Base-by-base conservation (phyloP, 2,888 invertebrate species). In the Lasius fuliginosus region DNA sequence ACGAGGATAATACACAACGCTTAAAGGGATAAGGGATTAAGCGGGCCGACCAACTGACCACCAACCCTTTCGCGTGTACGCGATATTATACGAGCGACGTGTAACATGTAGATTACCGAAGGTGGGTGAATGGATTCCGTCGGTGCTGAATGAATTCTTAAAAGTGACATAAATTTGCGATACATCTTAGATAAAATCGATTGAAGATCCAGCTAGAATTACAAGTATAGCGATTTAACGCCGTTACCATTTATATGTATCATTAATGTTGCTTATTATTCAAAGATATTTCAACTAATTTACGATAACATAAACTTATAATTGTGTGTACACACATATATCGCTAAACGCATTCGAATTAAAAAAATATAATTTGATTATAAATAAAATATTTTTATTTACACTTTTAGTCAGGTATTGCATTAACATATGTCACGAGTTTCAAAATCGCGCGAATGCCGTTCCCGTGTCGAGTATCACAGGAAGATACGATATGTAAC, bases 11-110 rank as follows among this genome's bases (percentile, higher is more conserved):
- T 95, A 94, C 94, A 95, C 94, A 94, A 94, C 94, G 94, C 93
- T 94, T 94, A 94, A 93, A 94, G 92, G 94, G 94, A 94, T 94
- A 95, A 94, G 89, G 94, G 94, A 95, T 95, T 95, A 94, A 95
- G 93, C 91, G 89, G 87, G 85, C 93, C 83, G 73, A 68, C 84
- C 86, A 83, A 85, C 89, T 86, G 89, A 89, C 91, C 89, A 90
- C 90, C 85, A 84, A 90, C 87, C 84, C 90, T 86, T 81, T 81
- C 83, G 73, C 73, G 68, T 71, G 53, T 84, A 84, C 40, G 64
- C 60, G 58, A 75, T 75, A 68, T 85, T 71, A 71, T 71, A 69
- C 73, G 64, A 69, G 67, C 73, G 69, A 84, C 64, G 23, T 65
- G 74, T 58, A 83, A 68, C 56, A 33, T 84, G 69, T 85, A 85